Conservation (phyloP, 2,797 vertebrate species). For the Graptemys geographica region DNA sequence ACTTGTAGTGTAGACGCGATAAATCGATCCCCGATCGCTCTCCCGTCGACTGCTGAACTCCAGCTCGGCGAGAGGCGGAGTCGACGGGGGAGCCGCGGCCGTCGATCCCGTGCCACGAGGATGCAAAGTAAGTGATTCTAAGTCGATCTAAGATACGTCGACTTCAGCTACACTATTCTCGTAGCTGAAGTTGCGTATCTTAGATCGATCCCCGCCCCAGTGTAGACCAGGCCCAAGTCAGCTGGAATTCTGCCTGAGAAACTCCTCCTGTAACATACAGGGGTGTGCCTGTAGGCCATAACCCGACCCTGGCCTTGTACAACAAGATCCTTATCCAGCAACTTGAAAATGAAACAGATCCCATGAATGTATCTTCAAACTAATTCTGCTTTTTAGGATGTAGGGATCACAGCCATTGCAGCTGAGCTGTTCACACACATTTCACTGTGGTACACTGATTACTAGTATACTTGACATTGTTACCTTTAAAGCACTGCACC, state of each 20-base stretch:
- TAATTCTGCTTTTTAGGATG: background rate
- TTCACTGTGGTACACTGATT: background rate
- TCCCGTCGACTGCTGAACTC: too few relatives aligned
- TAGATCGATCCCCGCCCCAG: too few relatives aligned
- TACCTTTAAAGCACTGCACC: background rate
- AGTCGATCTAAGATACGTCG: too few relatives aligned
- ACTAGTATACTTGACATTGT: rapidly evolving
- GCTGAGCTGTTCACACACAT: background rate
- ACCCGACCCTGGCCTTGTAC: background rate
- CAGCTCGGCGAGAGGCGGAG: too few relatives aligned
- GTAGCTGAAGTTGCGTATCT: too few relatives aligned
- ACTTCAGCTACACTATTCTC: too few relatives aligned
- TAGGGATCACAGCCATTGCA: background rate
- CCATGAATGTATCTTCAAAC: background rate
- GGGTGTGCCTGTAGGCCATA: background rate
- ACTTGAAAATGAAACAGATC: background rate
- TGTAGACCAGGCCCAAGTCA: background rate
- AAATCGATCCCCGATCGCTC: too few relatives aligned
- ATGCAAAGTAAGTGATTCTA: too few relatives aligned
- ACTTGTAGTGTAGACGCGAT: too few relatives aligned
- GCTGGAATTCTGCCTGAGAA: background rate
- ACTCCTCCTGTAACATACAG: background rate
- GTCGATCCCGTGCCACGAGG: too few relatives aligned
- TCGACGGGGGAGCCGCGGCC: too few relatives aligned
- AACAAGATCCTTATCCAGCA: background rate